Conservation (phyloP, 2,888 invertebrate species). For the Trimorus sp. region DNA sequence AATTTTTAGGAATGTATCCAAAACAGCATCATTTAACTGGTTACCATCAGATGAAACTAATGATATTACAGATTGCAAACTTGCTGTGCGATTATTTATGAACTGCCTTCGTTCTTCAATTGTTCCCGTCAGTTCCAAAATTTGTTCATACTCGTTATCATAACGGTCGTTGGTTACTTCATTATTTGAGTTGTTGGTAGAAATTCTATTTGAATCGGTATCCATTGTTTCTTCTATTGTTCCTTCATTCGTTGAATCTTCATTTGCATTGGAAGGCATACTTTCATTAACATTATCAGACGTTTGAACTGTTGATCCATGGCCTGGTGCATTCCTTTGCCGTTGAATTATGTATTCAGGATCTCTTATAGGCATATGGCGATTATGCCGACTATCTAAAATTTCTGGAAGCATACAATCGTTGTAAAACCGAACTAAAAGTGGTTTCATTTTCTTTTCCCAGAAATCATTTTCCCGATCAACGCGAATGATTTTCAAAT, state of each 20-base stretch:
- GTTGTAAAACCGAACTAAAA: constrained; percentile 16
- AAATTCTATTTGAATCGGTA: too few relatives aligned
- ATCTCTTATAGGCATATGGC: constrained; percentile 23
- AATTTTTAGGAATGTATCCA: constrained; percentile 12
- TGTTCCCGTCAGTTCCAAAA: constrained; percentile 6
- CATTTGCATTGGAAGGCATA: not conserved
- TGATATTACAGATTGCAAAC: not conserved
- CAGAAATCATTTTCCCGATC: constrained; percentile 10
- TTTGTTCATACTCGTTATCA: not conserved
- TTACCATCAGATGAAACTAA: not conserved
- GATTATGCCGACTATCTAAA: constrained; percentile 24
- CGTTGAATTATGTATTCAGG: constrained; percentile 8
- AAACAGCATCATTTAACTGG: constrained; percentile 3
- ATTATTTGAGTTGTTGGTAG: not conserved
- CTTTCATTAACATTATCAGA: not conserved
- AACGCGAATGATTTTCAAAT: constrained; percentile 10
- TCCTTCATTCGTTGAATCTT: not conserved
- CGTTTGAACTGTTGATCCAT: not conserved
- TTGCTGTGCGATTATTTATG: constrained; percentile 3
- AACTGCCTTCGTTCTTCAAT: not conserved
- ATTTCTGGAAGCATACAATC: constrained; percentile 19
- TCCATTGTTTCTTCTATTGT: too few relatives aligned
- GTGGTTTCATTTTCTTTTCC: constrained; percentile 12
- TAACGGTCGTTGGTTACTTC: constrained; percentile 1
- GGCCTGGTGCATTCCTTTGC: not conserved